Conservation (phyloP, 2,888 invertebrate species). For the Hypolimnas misippus region DNA sequence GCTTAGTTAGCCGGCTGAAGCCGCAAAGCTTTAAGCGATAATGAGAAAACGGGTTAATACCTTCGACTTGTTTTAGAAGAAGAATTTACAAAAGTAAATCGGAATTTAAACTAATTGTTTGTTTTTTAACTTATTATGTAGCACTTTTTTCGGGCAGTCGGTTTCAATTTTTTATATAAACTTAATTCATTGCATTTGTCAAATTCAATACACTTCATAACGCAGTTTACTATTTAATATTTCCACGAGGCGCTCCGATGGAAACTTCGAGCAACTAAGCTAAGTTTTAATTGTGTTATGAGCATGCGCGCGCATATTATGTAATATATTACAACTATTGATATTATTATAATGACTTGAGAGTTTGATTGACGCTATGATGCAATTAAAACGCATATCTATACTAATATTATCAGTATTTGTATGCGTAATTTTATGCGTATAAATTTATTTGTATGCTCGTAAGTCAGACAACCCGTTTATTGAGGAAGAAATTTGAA, state of each 20-base stretch:
- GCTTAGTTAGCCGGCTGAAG: slow-evolving; percentile 3
- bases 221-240: not conserved
- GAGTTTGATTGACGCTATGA: slow-evolving; percentile 6
- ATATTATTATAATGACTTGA: not conserved
- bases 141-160: not conserved
- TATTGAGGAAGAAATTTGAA: no score
- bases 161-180: no score
- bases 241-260: not conserved
- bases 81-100: not conserved
- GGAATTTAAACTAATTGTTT: not conserved
- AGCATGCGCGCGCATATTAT: slow-evolving; percentile 10
- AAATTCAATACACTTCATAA: not conserved
- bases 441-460: no score
- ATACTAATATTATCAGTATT: not conserved
- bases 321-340: not conserved
- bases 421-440: no score
- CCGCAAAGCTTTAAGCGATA: slow-evolving; percentile 14
- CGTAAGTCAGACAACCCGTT: no score
- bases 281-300: slow-evolving; percentile 14
- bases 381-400: not conserved
- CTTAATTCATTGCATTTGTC: no score
- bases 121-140: not conserved
- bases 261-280: not conserved
- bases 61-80: not conserved
- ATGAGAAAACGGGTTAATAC: slow-evolving; percentile 12